These are phyloP conservation scores for Lasiommata megera DNA, from an alignment of 2,888 invertebrate species.

Conservation along the genomic window DNA sequence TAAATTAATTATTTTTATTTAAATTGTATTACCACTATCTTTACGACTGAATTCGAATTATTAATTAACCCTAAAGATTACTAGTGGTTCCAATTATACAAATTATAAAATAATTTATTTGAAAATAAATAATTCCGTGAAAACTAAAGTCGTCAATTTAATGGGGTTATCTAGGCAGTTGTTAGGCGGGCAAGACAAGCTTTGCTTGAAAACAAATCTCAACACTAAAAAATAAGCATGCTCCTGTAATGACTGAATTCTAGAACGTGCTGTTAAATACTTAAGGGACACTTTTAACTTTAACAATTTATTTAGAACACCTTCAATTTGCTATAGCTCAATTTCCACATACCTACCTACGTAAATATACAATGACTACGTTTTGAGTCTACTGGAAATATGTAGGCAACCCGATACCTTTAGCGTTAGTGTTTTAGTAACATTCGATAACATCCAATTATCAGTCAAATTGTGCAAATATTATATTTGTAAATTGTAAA, in stretches of 20 bases:
- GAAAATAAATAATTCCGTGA: too few species aligned
- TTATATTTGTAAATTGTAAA: too few species aligned
- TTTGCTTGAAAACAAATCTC: slow-evolving; percentile 30
- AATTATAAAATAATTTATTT: too few species aligned
- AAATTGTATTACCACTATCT: not conserved
- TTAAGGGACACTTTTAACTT: slow-evolving; percentile 18
- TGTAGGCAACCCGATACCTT: slow-evolving; percentile 60
- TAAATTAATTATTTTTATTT: not conserved
- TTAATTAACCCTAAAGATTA: too few species aligned
- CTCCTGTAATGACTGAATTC: slow-evolving; percentile 11
- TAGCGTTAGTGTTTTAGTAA: slow-evolving; percentile 54
- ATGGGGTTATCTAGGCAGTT: slow-evolving; percentile 32
- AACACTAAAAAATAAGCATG: slow-evolving; percentile 25
- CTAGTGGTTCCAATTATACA: too few species aligned
- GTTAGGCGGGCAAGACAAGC: slow-evolving; percentile 40
- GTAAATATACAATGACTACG: slow-evolving; percentile 45
- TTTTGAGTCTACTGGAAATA: slow-evolving; percentile 47
- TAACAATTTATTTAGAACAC: slow-evolving; percentile 7
- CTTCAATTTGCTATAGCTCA: slow-evolving; percentile 32
- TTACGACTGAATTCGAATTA: too few species aligned
- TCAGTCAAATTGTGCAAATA: not conserved
- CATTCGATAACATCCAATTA: slow-evolving; percentile 38
- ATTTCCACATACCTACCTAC: slow-evolving; percentile 39
- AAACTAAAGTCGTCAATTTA: slow-evolving; percentile 16
- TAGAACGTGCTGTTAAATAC: slow-evolving; percentile 59